phyloP scores from a whole-genome alignment of 2,113 vertebrate species.

The Coptodon bakossiorum region DNA sequence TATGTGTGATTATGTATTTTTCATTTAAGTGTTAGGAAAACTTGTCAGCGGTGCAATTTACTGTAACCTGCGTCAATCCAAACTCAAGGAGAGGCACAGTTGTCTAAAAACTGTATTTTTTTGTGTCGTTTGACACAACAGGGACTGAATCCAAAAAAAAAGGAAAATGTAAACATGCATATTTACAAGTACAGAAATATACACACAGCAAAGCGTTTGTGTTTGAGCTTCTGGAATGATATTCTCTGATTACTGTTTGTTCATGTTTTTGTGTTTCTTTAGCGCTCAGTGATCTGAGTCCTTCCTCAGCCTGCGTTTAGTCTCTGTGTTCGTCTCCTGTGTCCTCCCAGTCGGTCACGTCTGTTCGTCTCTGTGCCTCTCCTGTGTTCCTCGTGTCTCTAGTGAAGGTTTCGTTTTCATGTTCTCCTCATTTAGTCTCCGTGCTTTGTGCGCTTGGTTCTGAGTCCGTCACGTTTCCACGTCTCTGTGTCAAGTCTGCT shows the following conservation, averaged over 20 bases:
- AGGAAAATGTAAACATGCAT: background rate
- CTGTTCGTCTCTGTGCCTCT: background rate
- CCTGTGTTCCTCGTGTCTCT: background rate
- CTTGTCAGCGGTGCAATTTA: background rate
- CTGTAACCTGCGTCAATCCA: background rate
- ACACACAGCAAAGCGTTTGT: background rate
- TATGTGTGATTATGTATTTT: background rate
- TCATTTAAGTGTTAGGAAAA: background rate
- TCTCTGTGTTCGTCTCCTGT: background rate
- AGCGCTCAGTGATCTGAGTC: accelerated
- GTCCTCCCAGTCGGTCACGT: background rate
- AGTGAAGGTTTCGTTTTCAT: background rate
- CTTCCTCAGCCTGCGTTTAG: background rate
- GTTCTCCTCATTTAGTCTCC: background rate
- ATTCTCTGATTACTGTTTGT: background rate
- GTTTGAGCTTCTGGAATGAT: background rate
- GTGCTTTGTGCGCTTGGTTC: background rate
- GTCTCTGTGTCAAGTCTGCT: background rate
- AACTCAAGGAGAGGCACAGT: background rate
- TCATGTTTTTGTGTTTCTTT: background rate
- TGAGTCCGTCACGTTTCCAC: background rate
- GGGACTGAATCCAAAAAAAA: background rate
- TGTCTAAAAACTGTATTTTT: background rate
- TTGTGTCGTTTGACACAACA: background rate
- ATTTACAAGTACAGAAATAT: background rate